Percentiles rank a stretch among this genome's conserved stretches.
phyloP scores from a whole-genome alignment of 2,888 invertebrate genomes.

The Hoplodrina ambigua region DNA sequence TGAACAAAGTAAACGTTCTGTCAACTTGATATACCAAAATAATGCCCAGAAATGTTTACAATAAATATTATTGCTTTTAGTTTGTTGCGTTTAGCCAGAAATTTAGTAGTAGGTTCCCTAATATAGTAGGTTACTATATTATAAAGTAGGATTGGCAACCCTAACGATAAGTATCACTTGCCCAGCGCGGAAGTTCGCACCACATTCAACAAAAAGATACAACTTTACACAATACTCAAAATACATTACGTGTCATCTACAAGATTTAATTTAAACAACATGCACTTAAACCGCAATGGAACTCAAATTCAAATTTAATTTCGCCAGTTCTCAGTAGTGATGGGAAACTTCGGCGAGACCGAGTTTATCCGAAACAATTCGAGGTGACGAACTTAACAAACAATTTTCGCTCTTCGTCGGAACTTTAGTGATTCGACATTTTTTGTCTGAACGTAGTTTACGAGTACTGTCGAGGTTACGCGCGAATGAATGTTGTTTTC shows the following conservation, averaged over 20 bases:
- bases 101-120: too few relatives aligned
- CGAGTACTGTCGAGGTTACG: constrained; percentile 49
- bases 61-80: too few relatives aligned
- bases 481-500: constrained; percentile 46
- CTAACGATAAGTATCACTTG: constrained; percentile 9
- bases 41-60: too few relatives aligned
- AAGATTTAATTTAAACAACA: constrained; percentile 16
- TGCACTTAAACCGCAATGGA: constrained; percentile 37
- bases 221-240: not conserved
- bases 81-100: too few relatives aligned
- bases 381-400: constrained; percentile 71
- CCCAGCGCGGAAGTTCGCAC: not conserved
- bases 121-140: too few relatives aligned
- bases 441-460: constrained; percentile 56
- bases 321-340: constrained; percentile 42
- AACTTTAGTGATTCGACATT: constrained; percentile 61
- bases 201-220: not conserved
- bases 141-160: too few relatives aligned
- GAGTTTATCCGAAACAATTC: constrained; percentile 66
- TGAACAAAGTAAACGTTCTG: too few relatives aligned
- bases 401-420: constrained; percentile 63
- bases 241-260: constrained; percentile 12
- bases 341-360: constrained; percentile 51
- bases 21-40: too few relatives aligned
- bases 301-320: constrained; percentile 58